Percentiles rank a stretch among this genome's conserved stretches.
Evolutionary conservation across 92 coral and sea anemone species (phyloP).

Genomic region (Anthopleura xanthogrammica): DNA sequence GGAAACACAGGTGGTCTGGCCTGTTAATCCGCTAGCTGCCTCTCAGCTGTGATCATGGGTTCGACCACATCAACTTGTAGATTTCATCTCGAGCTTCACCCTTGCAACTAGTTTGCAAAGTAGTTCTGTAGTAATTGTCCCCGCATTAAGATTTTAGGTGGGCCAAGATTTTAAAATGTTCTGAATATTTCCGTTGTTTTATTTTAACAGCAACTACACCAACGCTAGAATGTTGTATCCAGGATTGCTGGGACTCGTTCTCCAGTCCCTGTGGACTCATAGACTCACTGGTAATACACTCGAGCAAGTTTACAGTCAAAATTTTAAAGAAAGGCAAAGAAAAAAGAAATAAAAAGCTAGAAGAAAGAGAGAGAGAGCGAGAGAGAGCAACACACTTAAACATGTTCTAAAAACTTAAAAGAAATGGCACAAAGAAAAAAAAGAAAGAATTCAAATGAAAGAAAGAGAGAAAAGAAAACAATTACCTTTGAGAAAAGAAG

Average conservation of each 20-base stretch:
- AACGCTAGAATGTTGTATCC: slow-evolving; percentile 49
- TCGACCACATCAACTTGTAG: too few relatives aligned
- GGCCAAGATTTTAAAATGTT: not conserved
- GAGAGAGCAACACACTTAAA: not conserved
- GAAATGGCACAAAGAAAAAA: not conserved
- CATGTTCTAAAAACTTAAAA: not conserved
- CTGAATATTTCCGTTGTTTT: not conserved
- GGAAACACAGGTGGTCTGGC: too few relatives aligned
- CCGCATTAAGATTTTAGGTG: not conserved
- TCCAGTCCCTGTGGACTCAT: slow-evolving; percentile 86
- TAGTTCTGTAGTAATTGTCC: too few relatives aligned
- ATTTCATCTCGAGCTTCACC: too few relatives aligned
- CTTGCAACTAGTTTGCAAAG: too few relatives aligned
- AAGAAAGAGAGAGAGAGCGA: too few relatives aligned
- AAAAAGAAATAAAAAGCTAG: not conserved
- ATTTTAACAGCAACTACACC: slow-evolving; percentile 38
- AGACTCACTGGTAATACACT: slow-evolving; percentile 76
- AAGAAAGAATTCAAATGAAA: not conserved
- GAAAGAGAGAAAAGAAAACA: not conserved
- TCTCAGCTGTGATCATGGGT: too few relatives aligned
- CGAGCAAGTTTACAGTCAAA: not conserved
- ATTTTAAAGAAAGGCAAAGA: not conserved
- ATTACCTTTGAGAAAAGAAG: too few relatives aligned
- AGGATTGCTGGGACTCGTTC: slow-evolving; percentile 79
- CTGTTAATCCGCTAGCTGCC: too few relatives aligned